Evolutionary conservation across 2,888 invertebrate genomes (phyloP).

Genomic region (Agrochola circellaris): DNA sequence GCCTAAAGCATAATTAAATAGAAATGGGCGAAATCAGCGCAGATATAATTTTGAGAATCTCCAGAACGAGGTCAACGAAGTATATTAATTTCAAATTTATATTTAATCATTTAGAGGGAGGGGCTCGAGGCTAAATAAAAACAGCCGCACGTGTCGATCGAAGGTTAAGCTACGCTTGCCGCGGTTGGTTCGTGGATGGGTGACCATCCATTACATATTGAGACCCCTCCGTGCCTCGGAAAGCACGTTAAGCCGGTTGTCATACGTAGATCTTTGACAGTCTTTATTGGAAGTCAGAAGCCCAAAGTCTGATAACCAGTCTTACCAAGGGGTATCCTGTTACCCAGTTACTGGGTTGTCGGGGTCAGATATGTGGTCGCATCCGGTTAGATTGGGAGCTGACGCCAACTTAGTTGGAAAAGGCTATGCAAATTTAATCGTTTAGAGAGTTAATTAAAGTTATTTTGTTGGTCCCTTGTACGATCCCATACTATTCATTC

Average conservation of each 20-base stretch:
- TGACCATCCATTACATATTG: too few species aligned
- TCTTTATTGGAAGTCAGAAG: neutral
- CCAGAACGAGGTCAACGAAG: neutral
- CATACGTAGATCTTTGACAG: neutral
- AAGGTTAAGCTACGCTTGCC: neutral
- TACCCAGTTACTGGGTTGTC: too few species aligned
- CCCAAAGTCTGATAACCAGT: too few species aligned
- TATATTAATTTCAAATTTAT: conserved; percentile 17
- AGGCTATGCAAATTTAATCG: neutral
- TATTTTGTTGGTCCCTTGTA: neutral
- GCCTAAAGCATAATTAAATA: neutral
- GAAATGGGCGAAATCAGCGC: neutral
- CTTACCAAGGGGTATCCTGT: too few species aligned
- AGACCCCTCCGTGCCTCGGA: neutral
- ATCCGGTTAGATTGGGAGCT: neutral
- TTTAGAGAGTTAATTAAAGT: neutral
- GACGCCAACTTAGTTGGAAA: neutral
- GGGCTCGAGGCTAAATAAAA: neutral
- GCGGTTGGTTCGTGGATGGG: neutral
- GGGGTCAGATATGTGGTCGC: too few species aligned
- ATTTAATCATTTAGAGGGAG: neutral
- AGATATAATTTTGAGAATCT: neutral
- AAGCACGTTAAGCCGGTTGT: neutral
- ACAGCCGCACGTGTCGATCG: neutral
- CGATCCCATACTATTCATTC: neutral